A percentile compares a stretch with the other conserved stretches of the same genome.
Evolutionary conservation across 2,113 vertebrate species (phyloP).

Genomic region (Tinamus guttatus): DNA sequence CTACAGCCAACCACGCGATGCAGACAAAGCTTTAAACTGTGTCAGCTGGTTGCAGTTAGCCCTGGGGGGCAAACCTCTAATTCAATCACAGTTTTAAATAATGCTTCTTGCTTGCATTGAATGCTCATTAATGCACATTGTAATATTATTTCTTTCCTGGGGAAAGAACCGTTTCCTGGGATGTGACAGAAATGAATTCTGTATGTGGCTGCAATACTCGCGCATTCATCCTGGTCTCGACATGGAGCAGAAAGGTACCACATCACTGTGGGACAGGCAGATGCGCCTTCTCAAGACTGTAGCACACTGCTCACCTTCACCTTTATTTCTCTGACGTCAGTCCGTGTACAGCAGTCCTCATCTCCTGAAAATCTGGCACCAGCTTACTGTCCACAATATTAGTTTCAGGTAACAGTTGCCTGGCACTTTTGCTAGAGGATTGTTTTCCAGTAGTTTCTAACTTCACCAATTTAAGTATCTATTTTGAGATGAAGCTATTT

Average conservation of each 20-base stretch:
- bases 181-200: neutral
- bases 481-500: neutral
- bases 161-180: slow-evolving; percentile 23
- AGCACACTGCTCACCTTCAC: neutral
- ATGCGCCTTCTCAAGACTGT: neutral
- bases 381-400: neutral
- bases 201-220: accelerated
- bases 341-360: neutral
- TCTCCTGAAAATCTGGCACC: neutral
- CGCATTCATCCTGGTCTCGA: neutral
- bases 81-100: neutral
- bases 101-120: neutral
- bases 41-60: neutral
- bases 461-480: neutral
- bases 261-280: neutral
- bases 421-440: neutral
- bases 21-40: neutral
- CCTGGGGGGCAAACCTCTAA: neutral
- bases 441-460: neutral
- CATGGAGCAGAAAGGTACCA: neutral
- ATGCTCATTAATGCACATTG: neutral
- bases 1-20: accelerated
- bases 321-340: neutral
- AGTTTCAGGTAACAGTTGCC: neutral
- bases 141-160: slow-evolving; percentile 27